These are phyloP conservation scores for Chondrilla cf. caribensis DNA, from an alignment of 37 sponge, comb jelly and placozoan species.

Conservation along the genomic window DNA sequence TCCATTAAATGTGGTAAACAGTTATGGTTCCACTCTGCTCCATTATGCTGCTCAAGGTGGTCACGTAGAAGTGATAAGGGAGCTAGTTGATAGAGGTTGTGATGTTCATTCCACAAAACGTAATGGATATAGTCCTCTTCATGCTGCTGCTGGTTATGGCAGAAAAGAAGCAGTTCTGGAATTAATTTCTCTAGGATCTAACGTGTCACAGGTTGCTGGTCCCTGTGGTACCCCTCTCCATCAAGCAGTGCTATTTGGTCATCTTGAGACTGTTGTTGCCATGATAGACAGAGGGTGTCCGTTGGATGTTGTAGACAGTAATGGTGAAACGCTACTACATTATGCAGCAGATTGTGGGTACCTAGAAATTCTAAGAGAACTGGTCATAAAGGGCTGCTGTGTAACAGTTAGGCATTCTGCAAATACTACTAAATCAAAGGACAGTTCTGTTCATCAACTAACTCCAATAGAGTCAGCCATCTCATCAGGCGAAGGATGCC, in stretches of 20 bases:
- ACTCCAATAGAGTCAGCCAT: too few relatives aligned
- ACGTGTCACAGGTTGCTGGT: neutral
- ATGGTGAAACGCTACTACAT: neutral
- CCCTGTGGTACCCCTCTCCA: neutral
- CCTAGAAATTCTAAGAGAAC: neutral
- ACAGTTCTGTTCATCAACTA: too few relatives aligned
- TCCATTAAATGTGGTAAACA: neutral
- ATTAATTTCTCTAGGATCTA: neutral
- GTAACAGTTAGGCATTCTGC: too few relatives aligned
- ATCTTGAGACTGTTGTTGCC: neutral
- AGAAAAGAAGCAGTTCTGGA: neutral
- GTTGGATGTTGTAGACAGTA: neutral
- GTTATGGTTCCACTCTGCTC: neutral
- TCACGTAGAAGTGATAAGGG: neutral
- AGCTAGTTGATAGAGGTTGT: neutral
- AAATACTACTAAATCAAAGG: too few relatives aligned
- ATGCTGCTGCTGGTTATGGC: neutral
- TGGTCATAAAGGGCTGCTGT: too few relatives aligned
- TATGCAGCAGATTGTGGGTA: neutral
- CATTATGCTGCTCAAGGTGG: neutral
- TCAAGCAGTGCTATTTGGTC: neutral
- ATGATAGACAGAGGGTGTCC: neutral
- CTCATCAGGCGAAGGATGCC: too few relatives aligned
- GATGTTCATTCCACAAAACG: neutral
- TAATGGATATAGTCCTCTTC: neutral